Base-by-base conservation (phyloP, 2,888 invertebrate species). In the Pachymerium ferrugineum region DNA sequence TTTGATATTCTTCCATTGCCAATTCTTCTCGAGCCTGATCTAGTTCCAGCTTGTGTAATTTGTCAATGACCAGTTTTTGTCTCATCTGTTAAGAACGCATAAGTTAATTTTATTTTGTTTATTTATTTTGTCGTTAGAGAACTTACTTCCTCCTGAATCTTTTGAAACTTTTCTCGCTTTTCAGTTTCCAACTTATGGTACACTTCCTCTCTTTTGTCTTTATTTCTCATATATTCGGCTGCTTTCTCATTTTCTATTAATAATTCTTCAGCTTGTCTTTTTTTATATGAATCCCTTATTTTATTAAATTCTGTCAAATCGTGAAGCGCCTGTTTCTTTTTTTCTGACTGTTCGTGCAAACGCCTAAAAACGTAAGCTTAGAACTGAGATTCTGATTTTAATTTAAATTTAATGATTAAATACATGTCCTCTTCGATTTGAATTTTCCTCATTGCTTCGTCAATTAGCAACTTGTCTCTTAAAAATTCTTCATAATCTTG, bases 401-500 rank as follows among this genome's bases (percentile, higher is more conserved):
- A 22, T 25, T 16, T 8, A 19, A 67, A 5, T 14, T 14, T 1
- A 10, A 68, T 25, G 12, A 68, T 28, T 8, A 28, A 14, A 47
- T n/a, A 68, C 68, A 25, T 68, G 19, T 68, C 28, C 8, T 68
- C 68, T 30, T 68, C 68, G n/a, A 25, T n/a, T 14, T 68, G 68
- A 25, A 68, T 30, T 68, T 68, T 68, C 28, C 68, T 68, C 30
- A 68, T 30, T 3, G 30, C 30, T 68, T 68, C 68, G 12, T 68
- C 68, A 28, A 68, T 30, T 6, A 68, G 30, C 19, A 68, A 25
- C 28, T 68, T 68, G 25, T 68, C 68, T 10, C 28, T 22, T 30
- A 68, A 22, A 29, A 28, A 68, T 14, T 68, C 68, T 30, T 68
- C 68, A 29, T 68, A 68, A 25, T 68, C 68, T 28, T 30, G 68